Conservation (phyloP, 2,113 vertebrate species). For the Chaetodon trifascialis region DNA sequence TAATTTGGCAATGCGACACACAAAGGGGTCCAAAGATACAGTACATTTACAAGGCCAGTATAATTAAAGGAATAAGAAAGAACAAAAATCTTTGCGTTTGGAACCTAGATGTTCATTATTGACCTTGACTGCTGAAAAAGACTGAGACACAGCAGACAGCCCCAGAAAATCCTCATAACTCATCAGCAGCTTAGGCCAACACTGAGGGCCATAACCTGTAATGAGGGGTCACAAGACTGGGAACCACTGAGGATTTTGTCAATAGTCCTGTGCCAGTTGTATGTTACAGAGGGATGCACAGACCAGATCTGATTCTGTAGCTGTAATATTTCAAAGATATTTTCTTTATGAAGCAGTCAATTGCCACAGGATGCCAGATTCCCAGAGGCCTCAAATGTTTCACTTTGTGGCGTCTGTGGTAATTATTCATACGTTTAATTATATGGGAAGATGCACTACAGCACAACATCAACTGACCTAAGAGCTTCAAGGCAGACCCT, state of each 20-base stretch:
- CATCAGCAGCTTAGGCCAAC: not conserved
- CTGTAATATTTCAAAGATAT: not conserved
- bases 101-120: not conserved
- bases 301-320: not conserved
- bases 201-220: not conserved
- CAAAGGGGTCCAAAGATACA: not conserved
- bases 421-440: not conserved
- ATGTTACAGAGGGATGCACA: not conserved
- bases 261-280: not conserved
- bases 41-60: too few relatives aligned
- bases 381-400: not conserved
- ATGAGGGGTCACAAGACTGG: not conserved
- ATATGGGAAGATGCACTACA: not conserved
- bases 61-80: not conserved
- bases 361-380: too few relatives aligned
- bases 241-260: not conserved
- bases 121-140: not conserved
- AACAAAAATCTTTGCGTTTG: not conserved
- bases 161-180: not conserved
- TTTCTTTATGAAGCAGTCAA: not conserved
- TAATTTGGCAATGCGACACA: not conserved
- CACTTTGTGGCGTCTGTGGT: not conserved
- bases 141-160: not conserved
- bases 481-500: not conserved
- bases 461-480: not conserved